Evolutionary conservation across 2,888 invertebrate genomes (phyloP), one percentile per base, ranked within the genome.

Genomic region (Fabriciana adippe): DNA sequence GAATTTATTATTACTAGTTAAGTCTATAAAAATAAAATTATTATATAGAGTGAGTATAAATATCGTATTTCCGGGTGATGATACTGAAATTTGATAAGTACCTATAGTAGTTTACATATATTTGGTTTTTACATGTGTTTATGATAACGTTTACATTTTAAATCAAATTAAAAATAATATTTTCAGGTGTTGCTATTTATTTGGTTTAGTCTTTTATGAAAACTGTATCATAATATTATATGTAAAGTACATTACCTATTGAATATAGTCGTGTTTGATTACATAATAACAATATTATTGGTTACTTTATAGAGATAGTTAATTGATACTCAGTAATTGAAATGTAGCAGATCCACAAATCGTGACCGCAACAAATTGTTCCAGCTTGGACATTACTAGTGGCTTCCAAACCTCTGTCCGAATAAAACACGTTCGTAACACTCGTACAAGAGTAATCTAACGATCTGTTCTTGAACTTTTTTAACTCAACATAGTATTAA

Each of bases 301-400:
- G 35, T 51, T 61, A 50, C 35, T 41, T 61, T 41, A 41, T 57
- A 57, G 51, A 15, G 35, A 26, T 41, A 21, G 21, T 51, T 57
- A 35, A 21, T 56, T 61, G 61, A 3, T 16, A 48, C 3, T 50
- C 41, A 26, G 57, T 57, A 57, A 53, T 57, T 31, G 57, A 50
- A 50, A 48, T 45, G 45, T 59, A 41, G 59, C 31, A 26, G 45
- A 54, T 47, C 55, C 66, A 60, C 55, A 59, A 53, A 66, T 55
- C 21, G 66, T 60, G 48, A 60, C 66, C 66, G 48, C 60, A 66
- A 54, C 60, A 60, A 66, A 66, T 66, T 47, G 66, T 53, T 50
- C 47, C 41, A 45, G 47, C 31, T 14, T 60, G 48, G 6, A 51
- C 64, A 51, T 57, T 6, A 35, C 57, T 26, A 51, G 47, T 57